Evolutionary conservation across 1,140 invertebrate species (phyloP).

Genomic region (Zaprionus vittiger): DNA sequence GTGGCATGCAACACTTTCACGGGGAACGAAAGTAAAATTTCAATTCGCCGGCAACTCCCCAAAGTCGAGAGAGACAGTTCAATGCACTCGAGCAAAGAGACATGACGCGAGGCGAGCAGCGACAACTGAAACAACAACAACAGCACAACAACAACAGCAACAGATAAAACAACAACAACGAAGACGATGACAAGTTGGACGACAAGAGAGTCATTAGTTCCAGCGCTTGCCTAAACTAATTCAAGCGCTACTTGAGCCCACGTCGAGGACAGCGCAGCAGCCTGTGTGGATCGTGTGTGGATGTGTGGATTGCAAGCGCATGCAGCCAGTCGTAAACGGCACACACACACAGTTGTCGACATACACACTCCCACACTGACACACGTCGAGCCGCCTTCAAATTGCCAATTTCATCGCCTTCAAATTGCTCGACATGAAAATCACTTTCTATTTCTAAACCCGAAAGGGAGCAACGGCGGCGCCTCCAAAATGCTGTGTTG

Average conservation of each 20-base stretch:
- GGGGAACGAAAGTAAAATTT: slow-evolving; percentile 78
- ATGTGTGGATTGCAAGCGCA: slow-evolving; percentile 20
- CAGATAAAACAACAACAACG: slow-evolving; percentile 22
- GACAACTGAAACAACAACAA: slow-evolving; percentile 3
- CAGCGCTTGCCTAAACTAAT: slow-evolving; percentile 77
- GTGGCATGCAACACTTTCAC: slow-evolving; percentile 75
- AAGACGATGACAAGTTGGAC: slow-evolving; percentile 51
- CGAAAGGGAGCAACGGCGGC: slow-evolving; percentile 5
- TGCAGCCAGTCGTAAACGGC: background rate
- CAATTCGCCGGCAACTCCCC: slow-evolving; percentile 46
- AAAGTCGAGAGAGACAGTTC: slow-evolving; percentile 47
- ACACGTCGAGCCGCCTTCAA: slow-evolving; percentile 32
- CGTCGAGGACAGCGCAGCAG: slow-evolving; percentile 47
- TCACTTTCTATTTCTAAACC: slow-evolving; percentile 75
- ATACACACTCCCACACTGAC: slow-evolving; percentile 3
- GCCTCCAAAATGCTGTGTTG: background rate
- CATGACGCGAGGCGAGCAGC: background rate
- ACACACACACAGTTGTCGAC: background rate
- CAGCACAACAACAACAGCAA: slow-evolving; percentile 18
- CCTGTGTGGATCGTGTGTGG: no score
- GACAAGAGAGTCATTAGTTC: slow-evolving; percentile 75
- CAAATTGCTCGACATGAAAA: slow-evolving; percentile 66
- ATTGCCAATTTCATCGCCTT: slow-evolving; percentile 75
- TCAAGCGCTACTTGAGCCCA: slow-evolving; percentile 67
- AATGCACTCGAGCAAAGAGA: slow-evolving; percentile 58